These are phyloP conservation scores for Thyatira batis DNA, from an alignment of 2,888 invertebrate genomes.

Conservation along the genomic window DNA sequence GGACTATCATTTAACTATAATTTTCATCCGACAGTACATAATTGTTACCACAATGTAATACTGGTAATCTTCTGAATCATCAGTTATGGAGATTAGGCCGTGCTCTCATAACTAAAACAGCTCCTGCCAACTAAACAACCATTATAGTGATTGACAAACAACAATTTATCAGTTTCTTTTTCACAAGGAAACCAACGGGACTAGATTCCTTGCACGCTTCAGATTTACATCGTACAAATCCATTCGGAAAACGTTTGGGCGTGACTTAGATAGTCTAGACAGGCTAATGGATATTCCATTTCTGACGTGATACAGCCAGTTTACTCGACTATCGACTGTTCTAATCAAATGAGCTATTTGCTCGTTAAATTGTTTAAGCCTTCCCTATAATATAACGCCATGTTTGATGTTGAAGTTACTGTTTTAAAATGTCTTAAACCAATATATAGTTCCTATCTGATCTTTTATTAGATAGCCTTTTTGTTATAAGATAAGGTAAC, in stretches of 20 bases:
- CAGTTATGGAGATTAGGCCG: neutral
- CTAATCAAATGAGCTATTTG: neutral
- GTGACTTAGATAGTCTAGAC: constrained; percentile 4
- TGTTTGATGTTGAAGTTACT: too few species aligned
- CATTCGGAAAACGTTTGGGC: neutral
- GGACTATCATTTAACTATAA: too few species aligned
- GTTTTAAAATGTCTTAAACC: too few species aligned
- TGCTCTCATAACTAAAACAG: neutral
- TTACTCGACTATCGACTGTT: constrained; percentile 10
- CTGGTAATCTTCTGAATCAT: neutral
- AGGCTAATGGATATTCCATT: constrained; percentile 3
- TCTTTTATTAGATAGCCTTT: too few species aligned
- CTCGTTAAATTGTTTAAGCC: neutral
- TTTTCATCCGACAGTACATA: too few species aligned
- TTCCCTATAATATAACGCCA: neutral
- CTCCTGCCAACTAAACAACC: neutral
- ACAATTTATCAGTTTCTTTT: neutral
- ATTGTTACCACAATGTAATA: too few species aligned
- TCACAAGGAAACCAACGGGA: neutral
- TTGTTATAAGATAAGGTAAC: too few species aligned
- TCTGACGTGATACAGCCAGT: constrained; percentile 17
- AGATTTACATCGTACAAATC: neutral
- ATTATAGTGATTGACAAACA: neutral
- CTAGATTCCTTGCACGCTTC: neutral
- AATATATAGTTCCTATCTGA: too few species aligned